Base-by-base conservation (phyloP, 1,140 invertebrate genomes). In the Carposina sasakii region DNA sequence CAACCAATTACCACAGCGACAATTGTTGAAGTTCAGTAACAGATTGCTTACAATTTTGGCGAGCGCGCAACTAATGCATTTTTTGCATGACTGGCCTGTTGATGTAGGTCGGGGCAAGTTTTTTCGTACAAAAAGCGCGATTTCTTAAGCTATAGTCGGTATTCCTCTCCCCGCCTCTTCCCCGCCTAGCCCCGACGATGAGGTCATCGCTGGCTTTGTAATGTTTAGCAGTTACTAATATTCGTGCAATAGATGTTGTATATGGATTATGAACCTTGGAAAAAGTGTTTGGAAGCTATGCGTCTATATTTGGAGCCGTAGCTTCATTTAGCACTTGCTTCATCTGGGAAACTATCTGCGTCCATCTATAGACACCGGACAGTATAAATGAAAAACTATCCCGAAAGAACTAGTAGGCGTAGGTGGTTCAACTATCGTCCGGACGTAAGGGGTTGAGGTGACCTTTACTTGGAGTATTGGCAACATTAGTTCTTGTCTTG, bases 51-150 rank as follows among this genome's bases (percentile, higher is more conserved):
- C 43, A 48, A 19, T 46, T 51, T 44, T 26, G 22, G 36, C 26
- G 19, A 37, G 36, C 24, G 46, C 30, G 24, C 24, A 53, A 48
- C 24, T 56, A 53, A 60, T 53, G 51, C 30, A 30, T 59, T 68
- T 65, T 65, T 64, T 64, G 55, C 57, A 19, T 34, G 31, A n/a
- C n/a, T n/a, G n/a, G n/a, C n/a, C n/a, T 24, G 60, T 83, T 83
- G 74, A 65, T 74, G 74, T 79, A 83, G 79, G 76, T 83, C 79
- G 67, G 57, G 70, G 54, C 37, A 41, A 43, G 36, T 58, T 77
- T 78, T 81, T 78, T 69, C 61, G 48, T 48, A 65, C 51, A 66
- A 79, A 79, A 76, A 69, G 24, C 54, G 57, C 53, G 60, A 73
- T 61, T 57, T 51, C 55, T 49, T 57, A 57, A 65, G 57, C 56